Base-by-base conservation (phyloP, 1,140 invertebrate genomes). In the Drosophila jambulina region DNA sequence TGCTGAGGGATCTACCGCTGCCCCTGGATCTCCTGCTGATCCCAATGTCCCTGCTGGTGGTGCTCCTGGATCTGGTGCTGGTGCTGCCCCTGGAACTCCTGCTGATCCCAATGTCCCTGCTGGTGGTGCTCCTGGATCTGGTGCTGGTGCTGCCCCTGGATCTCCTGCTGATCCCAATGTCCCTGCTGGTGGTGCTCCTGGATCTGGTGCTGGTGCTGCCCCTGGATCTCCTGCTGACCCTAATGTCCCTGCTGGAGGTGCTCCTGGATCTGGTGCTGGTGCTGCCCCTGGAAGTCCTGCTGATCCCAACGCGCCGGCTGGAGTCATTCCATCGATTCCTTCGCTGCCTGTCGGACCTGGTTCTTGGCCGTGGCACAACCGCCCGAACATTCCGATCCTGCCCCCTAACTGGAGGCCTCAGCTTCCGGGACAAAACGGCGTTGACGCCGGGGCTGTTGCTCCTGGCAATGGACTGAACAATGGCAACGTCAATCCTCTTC, bases 321-420 rank as follows among this genome's bases (percentile, higher is more conserved):
- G 58, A 42, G 48, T n/a, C 38, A 23, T 58, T 36, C 77, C 78
- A 49, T 58, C 76, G 15, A 42, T 67, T 61, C 62, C 76, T 36
- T 5, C 34, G 8, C 29, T 38, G 3, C 76, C 81, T 57, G 71
- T 61, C 29, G 40, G 56, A 32, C 56, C 74, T 4, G 74, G 72
- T 19, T 45, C 36, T 45, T 83, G 75, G 80, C 80, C 69, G 10
- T 80, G 72, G 82, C 54, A n/a, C 4, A 61, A 62, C 7, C 79
- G 74, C n/a, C 71, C 75, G 0, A 75, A 36, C 23, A 53, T 49
- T n/a, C 62, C 72, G 2, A 17, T 42, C 8, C 3, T 57, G 7
- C 63, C 72, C 15, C 86, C 87, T 0, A 62, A 49, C 45, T 75
- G 69, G 74, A 74, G 71, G 21, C 80, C 83, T 1, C 49, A 67